Percentiles rank a stretch among this genome's conserved stretches.
These are phyloP conservation scores for Zaprionus nigranus DNA, from an alignment of 1,140 invertebrate genomes.

Conservation along the genomic window DNA sequence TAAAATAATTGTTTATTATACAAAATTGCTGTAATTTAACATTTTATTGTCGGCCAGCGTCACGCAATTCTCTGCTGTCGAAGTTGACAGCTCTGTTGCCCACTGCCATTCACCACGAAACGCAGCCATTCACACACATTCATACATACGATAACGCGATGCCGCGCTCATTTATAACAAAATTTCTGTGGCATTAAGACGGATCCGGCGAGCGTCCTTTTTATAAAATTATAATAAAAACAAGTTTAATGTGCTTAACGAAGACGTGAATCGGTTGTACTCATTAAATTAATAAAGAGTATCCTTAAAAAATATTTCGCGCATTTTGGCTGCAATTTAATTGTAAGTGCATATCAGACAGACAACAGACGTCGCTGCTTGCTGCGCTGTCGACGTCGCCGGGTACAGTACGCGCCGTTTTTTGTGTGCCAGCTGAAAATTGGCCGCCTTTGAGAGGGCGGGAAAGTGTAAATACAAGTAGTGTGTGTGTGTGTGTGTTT, in stretches of 20 bases:
- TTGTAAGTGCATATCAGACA: slow-evolving; percentile 42
- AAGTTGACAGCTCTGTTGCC: slow-evolving; percentile 6
- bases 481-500: slow-evolving; percentile 13
- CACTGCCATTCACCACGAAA: slow-evolving; percentile 29
- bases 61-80: background rate
- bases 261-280: background rate
- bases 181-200: slow-evolving; percentile 38
- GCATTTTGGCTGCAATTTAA: slow-evolving; percentile 11
- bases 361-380: slow-evolving; percentile 29
- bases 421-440: slow-evolving; percentile 52
- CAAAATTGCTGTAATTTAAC: background rate
- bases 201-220: slow-evolving; percentile 39
- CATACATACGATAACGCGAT: slow-evolving; percentile 19
- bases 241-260: slow-evolving; percentile 30
- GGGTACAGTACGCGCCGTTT: slow-evolving; percentile 63
- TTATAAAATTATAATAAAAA: slow-evolving; percentile 1
- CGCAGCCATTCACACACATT: slow-evolving; percentile 18
- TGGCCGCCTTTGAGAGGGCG: slow-evolving; percentile 21
- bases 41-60: background rate
- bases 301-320: background rate
- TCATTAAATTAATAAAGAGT: background rate
- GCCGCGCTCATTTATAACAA: slow-evolving; percentile 54
- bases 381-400: slow-evolving; percentile 47
- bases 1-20: background rate
- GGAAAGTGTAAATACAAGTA: slow-evolving; percentile 59